Base-by-base conservation (phyloP, 2,797 vertebrate genomes). In the Neosilurus hyrtlii region DNA sequence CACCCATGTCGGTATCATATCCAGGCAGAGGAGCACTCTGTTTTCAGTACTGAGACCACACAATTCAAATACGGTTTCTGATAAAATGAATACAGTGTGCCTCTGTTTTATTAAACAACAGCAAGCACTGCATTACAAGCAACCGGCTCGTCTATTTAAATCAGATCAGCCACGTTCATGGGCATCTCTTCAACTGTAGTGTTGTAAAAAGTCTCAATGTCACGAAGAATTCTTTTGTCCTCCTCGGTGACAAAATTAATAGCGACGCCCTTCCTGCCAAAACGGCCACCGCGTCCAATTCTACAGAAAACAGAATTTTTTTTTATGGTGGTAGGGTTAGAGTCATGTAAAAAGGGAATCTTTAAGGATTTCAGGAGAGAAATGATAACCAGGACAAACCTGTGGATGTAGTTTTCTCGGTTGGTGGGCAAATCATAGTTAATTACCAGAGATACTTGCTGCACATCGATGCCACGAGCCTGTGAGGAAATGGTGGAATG, bases 181-280 rank as follows among this genome's bases (percentile, higher is more conserved):
- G 73, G 73, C 73, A 75, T 75, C 52, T 75, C 73, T 56, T 75
- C 73, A 1, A 75, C 54, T 78, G 93, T 92, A 54, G 93, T 95
- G 90, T 94, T 94, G 85, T 94, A 95, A 85, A 94, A 95, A 8
- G 92, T 93, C 89, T 95, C 93, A 0, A 94, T 95, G 87, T 94
- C 93, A 0, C 93, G 87, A 51, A 95, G 91, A 0, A 92, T 93
- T 74, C 94, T 90, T 65, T 93, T 94, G 89, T 95, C 94, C 59
- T 94, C 94, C 77, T 94, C 94, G 0, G 92, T 95, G 85, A 95
- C 93, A 89, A 94, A 93, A 76, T 95, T 95, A 56, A 94, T 94
- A 63, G 94, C 94, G 5, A 94, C 94, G 3, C 93, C 94, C 82
- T 94, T 94, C 0, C 93, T 92, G 49, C 94, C 94, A 0, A 95